These are phyloP conservation scores for Euura lappo DNA, from an alignment of 1,140 invertebrate species.

Conservation along the genomic window DNA sequence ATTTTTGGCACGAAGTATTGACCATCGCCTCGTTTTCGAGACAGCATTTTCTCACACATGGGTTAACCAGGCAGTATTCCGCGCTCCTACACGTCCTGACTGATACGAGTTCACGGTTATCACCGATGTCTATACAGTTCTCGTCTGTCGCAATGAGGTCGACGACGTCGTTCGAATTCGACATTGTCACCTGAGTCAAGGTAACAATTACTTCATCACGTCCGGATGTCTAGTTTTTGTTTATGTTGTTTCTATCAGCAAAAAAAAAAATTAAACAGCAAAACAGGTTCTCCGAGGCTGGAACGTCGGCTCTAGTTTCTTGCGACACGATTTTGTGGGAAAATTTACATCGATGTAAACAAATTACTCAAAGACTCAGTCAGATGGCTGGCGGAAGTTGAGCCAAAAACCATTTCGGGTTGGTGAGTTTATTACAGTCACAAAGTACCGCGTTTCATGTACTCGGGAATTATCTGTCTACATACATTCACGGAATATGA, in stretches of 20 bases:
- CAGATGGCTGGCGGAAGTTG: no score
- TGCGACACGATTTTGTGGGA: no score
- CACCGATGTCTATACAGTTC: slow-evolving; percentile 28
- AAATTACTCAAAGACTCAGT: no score
- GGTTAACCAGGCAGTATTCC: slow-evolving; percentile 25
- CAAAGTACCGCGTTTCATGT: no score
- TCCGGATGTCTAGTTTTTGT: not conserved
- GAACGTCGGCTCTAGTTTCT: not conserved
- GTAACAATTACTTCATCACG: not conserved
- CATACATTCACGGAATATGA: no score
- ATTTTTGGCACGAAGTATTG: not conserved
- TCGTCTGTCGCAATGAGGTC: slow-evolving; percentile 20
- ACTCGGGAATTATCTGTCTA: no score
- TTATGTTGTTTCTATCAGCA: no score
- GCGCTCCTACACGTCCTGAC: slow-evolving; percentile 25
- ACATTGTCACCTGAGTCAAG: slow-evolving; percentile 1
- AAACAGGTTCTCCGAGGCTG: not conserved
- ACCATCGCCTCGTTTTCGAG: slow-evolving; percentile 20
- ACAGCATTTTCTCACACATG: slow-evolving; percentile 41
- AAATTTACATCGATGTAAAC: no score
- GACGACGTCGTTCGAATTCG: slow-evolving; percentile 3
- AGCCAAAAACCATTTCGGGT: no score
- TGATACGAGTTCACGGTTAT: slow-evolving; percentile 8
- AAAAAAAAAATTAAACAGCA: not conserved
- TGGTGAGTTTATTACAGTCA: no score